A percentile compares a stretch with the other conserved stretches of the same genome.
Conservation (phyloP, 1,140 invertebrate genomes). For the Lanistes nyassanus region DNA sequence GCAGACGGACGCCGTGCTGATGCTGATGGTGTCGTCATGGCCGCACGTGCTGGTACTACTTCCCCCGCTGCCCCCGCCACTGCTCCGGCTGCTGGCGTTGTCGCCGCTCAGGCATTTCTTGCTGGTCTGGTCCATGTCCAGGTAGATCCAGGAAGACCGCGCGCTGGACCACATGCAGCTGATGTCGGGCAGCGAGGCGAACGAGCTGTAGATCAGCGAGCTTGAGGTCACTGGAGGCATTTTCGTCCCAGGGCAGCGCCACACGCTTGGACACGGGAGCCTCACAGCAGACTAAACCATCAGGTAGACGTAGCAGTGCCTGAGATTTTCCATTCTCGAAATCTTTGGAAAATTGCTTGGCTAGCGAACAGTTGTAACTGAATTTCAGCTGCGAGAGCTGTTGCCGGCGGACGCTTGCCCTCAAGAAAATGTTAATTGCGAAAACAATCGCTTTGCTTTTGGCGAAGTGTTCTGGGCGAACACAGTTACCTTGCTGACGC, state of each 20-base stretch:
- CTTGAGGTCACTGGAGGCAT: slow-evolving; percentile 28
- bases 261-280: too few species aligned
- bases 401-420: too few species aligned
- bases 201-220: slow-evolving; percentile 5
- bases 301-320: too few species aligned
- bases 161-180: slow-evolving; percentile 30
- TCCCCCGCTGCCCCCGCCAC: neutral
- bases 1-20: neutral
- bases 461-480: too few species aligned
- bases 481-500: too few species aligned
- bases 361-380: neutral
- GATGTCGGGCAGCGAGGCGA: slow-evolving; percentile 7
- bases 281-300: too few species aligned
- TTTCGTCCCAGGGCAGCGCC: neutral
- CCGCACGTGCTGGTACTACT: neutral
- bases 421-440: too few species aligned
- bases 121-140: slow-evolving; percentile 33
- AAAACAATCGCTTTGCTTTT: too few species aligned
- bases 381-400: too few species aligned
- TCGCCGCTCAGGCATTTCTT: slow-evolving; percentile 1
- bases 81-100: neutral
- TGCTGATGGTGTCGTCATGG: neutral
- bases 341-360: neutral
- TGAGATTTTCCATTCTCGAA: neutral
- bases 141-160: slow-evolving; percentile 44